Percentiles rank a stretch among this genome's conserved stretches.
phyloP scores from a whole-genome alignment of 2,113 vertebrate species.

The Psammodynastes pulverulentus region DNA sequence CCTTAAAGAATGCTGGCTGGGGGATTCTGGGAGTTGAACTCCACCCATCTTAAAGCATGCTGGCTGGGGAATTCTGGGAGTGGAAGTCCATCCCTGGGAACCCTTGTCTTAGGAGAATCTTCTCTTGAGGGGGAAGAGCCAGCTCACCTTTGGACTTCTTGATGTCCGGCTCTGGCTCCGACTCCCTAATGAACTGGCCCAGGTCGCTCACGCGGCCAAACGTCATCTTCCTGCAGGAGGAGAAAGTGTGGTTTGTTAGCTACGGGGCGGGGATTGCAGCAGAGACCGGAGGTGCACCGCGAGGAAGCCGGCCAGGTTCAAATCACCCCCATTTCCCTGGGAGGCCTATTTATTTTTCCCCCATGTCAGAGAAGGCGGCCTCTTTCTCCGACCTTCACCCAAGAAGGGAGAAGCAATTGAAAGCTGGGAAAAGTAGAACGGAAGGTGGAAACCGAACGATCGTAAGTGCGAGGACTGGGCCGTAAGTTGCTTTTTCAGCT shows the following conservation, averaged over 20 bases:
- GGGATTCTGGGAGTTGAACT: too few species aligned
- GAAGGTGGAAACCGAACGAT: background rate
- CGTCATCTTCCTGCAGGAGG: slow-evolving; percentile 86
- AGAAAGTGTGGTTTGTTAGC: background rate
- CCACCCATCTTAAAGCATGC: too few species aligned
- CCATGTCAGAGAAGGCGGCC: background rate
- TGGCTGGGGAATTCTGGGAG: too few species aligned
- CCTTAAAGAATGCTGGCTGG: too few species aligned
- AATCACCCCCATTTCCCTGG: background rate
- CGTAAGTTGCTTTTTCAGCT: background rate
- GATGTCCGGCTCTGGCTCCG: slow-evolving; percentile 95
- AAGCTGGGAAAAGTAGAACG: background rate
- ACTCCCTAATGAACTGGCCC: slow-evolving; percentile 96
- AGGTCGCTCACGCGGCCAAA: slow-evolving; percentile 97
- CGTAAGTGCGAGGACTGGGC: background rate
- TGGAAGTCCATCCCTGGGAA: too few species aligned
- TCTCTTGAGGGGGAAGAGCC: slow-evolving; percentile 5
- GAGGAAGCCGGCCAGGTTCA: background rate
- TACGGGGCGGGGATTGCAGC: background rate
- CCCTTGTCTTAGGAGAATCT: background rate
- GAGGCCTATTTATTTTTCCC: background rate
- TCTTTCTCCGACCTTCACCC: background rate
- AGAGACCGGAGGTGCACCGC: accelerated
- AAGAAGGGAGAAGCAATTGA: background rate
- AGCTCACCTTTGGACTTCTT: slow-evolving; percentile 95